Percentiles rank a stretch among this genome's conserved stretches.
Evolutionary conservation across 2,113 vertebrate species (phyloP).

Genomic region (Caranx melampygus): DNA sequence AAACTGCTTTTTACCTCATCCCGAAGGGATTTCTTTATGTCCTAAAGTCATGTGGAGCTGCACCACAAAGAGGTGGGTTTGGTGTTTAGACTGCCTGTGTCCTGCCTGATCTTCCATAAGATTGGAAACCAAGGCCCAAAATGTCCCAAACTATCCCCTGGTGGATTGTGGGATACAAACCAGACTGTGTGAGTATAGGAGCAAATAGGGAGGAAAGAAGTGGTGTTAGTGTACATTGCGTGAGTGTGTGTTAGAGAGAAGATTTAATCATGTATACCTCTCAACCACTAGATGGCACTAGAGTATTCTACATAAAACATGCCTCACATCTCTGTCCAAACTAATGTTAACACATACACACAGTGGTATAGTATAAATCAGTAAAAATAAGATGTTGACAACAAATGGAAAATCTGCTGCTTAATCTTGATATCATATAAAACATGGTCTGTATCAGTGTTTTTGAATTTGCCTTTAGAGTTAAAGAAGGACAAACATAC

Average conservation of each 20-base stretch:
- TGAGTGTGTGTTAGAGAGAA: neutral
- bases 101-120: constrained; percentile 23
- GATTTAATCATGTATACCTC: neutral
- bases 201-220: neutral
- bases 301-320: constrained; percentile 14
- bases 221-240: neutral
- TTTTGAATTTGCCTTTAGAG: constrained; percentile 21
- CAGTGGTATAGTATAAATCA: neutral
- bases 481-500: constrained; percentile 3
- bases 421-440: neutral
- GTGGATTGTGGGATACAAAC: constrained; percentile 31
- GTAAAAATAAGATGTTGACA: constrained; percentile 2
- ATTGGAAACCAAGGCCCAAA: neutral
- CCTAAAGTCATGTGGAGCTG: constrained; percentile 13
- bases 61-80: constrained; percentile 17
- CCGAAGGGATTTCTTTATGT: constrained; percentile 32
- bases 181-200: constrained; percentile 20
- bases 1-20: constrained; percentile 26
- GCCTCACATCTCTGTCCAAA: neutral
- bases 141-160: constrained; percentile 11
- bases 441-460: neutral
- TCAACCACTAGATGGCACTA: constrained; percentile 65
- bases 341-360: neutral
- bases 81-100: constrained; percentile 42
- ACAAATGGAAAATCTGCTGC: neutral